phyloP scores from a whole-genome alignment of 1,140 invertebrate species.

The Habropoda laboriosa region DNA sequence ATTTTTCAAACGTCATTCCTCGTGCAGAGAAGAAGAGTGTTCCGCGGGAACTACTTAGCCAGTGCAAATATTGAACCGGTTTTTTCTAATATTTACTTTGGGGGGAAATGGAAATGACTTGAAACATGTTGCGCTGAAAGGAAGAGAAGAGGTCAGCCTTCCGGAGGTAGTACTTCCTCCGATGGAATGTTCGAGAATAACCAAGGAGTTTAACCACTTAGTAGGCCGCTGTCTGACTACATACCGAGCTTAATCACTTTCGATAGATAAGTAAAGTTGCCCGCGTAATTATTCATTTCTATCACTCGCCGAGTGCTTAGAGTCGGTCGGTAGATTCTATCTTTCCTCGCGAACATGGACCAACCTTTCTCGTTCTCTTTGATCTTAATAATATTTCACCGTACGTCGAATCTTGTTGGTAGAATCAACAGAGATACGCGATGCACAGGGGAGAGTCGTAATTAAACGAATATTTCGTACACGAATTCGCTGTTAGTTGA shows the following conservation, averaged over 20 bases:
- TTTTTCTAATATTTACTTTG: no score
- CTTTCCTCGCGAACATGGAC: background rate
- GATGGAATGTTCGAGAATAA: background rate
- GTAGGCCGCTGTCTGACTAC: slow-evolving; percentile 13
- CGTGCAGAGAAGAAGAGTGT: background rate
- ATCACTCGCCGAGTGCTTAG: background rate
- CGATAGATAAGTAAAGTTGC: slow-evolving; percentile 10
- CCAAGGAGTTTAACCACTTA: slow-evolving; percentile 10
- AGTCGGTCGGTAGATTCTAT: no score
- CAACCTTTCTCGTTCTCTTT: no score
- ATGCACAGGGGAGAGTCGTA: background rate
- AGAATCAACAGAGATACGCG: background rate
- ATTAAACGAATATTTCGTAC: slow-evolving; percentile 11
- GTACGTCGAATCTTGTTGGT: background rate
- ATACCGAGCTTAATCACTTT: slow-evolving; percentile 25
- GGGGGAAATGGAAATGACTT: background rate
- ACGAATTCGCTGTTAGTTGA: background rate
- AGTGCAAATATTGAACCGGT: background rate
- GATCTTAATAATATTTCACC: background rate
- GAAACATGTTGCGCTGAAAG: background rate
- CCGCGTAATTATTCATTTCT: slow-evolving; percentile 8
- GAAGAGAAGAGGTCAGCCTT: background rate
- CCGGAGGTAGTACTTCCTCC: background rate
- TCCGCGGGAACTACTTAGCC: no score
- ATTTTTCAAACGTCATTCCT: background rate